Evolutionary conservation across 1,140 invertebrate genomes (phyloP).

Genomic region (Battus philenor): DNA sequence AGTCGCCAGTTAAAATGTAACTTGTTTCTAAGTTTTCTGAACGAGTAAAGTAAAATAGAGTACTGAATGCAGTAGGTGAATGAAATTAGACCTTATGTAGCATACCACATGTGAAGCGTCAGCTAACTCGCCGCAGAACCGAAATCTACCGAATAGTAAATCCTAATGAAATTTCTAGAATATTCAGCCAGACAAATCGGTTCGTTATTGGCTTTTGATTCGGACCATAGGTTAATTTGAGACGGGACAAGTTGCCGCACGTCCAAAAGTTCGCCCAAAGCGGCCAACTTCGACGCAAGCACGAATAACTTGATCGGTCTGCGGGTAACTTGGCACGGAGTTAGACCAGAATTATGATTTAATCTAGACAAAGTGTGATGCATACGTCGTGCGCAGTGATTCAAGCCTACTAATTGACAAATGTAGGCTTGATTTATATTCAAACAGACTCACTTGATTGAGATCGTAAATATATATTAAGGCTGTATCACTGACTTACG

Average conservation of each 20-base stretch:
- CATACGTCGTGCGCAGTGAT: neutral
- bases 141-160: no score
- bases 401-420: neutral
- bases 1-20: no score
- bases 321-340: neutral
- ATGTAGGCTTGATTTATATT: neutral
- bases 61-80: no score
- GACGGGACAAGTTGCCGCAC: constrained; percentile 1
- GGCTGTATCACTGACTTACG: no score
- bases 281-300: neutral
- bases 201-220: constrained; percentile 12
- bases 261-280: constrained; percentile 1
- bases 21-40: no score
- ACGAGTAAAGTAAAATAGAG: no score
- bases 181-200: neutral
- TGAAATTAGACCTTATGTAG: no score
- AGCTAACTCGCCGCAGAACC: no score
- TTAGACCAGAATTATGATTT: neutral
- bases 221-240: constrained; percentile 10
- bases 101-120: no score
- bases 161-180: constrained; percentile 4
- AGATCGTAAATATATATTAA: no score
- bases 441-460: no score
- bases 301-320: constrained; percentile 1
- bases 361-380: neutral